Percentiles rank a stretch among this genome's conserved stretches.
These are phyloP conservation scores for Parauchenoglanis ngamensis DNA, from an alignment of 2,797 vertebrate genomes.

Conservation along the genomic window DNA sequence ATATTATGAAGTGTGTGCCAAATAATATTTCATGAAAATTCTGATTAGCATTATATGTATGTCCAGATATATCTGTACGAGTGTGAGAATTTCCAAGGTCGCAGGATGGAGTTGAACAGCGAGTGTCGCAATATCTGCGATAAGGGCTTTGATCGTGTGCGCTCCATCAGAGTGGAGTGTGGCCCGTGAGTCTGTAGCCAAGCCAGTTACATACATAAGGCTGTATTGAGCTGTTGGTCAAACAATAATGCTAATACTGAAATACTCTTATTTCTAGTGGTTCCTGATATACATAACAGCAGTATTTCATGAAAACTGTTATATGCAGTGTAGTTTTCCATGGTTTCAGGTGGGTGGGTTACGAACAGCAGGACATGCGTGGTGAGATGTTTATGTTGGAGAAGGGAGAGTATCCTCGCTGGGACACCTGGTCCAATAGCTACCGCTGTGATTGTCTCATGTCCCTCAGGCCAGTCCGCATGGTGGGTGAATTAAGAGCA, in stretches of 20 bases:
- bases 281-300: background rate
- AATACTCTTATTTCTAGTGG: background rate
- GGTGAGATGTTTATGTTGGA: conserved; percentile 87
- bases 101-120: conserved; percentile 73
- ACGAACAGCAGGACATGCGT: conserved; percentile 79
- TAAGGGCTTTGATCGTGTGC: conserved; percentile 76
- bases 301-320: background rate
- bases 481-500: conserved; percentile 69
- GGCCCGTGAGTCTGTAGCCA: conserved; percentile 76
- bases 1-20: background rate
- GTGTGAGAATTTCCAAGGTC: conserved; percentile 84
- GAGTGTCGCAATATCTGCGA: conserved; percentile 79
- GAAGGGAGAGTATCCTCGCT: conserved; percentile 84
- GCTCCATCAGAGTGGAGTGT: conserved; percentile 80
- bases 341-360: conserved; percentile 80
- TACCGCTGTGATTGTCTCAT: conserved; percentile 80
- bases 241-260: background rate
- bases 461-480: conserved; percentile 79
- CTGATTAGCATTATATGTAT: conserved; percentile 15
- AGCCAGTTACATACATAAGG: background rate
- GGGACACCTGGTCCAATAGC: conserved; percentile 88
- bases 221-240: background rate
- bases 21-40: background rate
- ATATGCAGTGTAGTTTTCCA: background rate
- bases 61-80: conserved; percentile 80